A percentile compares a stretch with the other conserved stretches of the same genome.
Evolutionary conservation across 2,113 vertebrate genomes (phyloP).

Genomic region (Neodontobutis hainanensis): DNA sequence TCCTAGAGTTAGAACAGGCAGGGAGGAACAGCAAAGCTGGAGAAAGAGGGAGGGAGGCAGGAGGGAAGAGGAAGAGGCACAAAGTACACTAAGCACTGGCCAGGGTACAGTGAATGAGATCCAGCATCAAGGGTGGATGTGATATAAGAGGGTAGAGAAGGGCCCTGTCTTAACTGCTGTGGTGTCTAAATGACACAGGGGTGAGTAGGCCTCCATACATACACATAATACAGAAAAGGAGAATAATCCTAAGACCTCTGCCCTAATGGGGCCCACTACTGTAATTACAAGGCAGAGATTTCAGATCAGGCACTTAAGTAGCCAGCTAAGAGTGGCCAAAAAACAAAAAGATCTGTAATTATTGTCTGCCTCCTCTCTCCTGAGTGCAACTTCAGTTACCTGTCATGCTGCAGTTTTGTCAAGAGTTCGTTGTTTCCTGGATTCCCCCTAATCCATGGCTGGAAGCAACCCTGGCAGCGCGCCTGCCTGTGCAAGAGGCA

Average conservation of each 20-base stretch:
- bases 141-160: conserved; percentile 51
- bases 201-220: conserved; percentile 49
- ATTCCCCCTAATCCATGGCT: conserved; percentile 80
- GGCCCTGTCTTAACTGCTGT: conserved; percentile 54
- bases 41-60: conserved; percentile 45
- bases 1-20: conserved; percentile 78
- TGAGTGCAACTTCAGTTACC: conserved; percentile 80
- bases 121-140: conserved; percentile 55
- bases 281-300: conserved; percentile 87
- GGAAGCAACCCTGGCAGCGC: conserved; percentile 78
- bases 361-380: conserved; percentile 80
- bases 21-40: conserved; percentile 56
- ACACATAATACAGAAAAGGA: conserved; percentile 68
- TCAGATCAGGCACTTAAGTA: conserved; percentile 85
- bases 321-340: conserved; percentile 82
- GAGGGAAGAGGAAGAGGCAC: conserved; percentile 54
- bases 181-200: conserved; percentile 63
- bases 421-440: conserved; percentile 78
- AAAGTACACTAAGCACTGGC: conserved; percentile 62
- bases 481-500: conserved; percentile 78
- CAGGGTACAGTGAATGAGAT: conserved; percentile 52
- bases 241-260: conserved; percentile 83
- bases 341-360: conserved; percentile 87
- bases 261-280: conserved; percentile 84
- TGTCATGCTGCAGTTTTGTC: conserved; percentile 80